Evolutionary conservation across 1,140 invertebrate species (phyloP), one percentile per base, ranked within the genome.

Genomic region (Littorina saxatilis): DNA sequence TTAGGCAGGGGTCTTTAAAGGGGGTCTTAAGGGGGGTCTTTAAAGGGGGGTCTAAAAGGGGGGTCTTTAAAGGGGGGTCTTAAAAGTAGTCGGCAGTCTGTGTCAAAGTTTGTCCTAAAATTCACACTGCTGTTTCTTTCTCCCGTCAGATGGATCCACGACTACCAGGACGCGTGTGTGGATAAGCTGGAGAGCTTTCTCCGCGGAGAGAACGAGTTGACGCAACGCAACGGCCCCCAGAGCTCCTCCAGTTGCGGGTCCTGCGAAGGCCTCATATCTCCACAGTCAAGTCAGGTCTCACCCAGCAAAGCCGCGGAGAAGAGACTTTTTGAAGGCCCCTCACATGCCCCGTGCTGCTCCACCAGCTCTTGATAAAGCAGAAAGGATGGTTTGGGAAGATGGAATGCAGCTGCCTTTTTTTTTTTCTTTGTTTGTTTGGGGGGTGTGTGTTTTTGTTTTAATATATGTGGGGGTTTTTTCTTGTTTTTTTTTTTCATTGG

Each of bases 111-210:
- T n/a, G n/a, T n/a, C n/a, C n/a, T n/a, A n/a, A n/a, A n/a, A n/a
- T n/a, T n/a, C n/a, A n/a, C n/a, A n/a, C n/a, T n/a, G n/a, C n/a
- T n/a, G n/a, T n/a, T n/a, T n/a, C n/a, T n/a, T 63, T 0, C 27
- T 63, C 32, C 27, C 32, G 23, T 63, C 87, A 95, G 97, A 86
- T 99, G 98, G 98, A 99, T 99, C 88, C 99, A 99, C 90, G 99
- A 99, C 92, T 99, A 99, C 91, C 98, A 99, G 93, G 99, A 99
- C 91, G 99, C 98, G 0, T 99, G 98, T 93, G 98, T 99, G 87
- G 98, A 99, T 92, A 99, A 99, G 94, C 93, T 99, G 85, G 98
- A 99, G 93, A 86, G 94, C 81, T 95, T 95, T 74, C 72, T 92
- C n/a, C 81, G 84, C 47, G 88, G 90, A 17, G 86, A 88, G 40